Base-by-base conservation (phyloP, 37 sponge, comb jelly and placozoan species). In the Cladorhizidae sp. region DNA sequence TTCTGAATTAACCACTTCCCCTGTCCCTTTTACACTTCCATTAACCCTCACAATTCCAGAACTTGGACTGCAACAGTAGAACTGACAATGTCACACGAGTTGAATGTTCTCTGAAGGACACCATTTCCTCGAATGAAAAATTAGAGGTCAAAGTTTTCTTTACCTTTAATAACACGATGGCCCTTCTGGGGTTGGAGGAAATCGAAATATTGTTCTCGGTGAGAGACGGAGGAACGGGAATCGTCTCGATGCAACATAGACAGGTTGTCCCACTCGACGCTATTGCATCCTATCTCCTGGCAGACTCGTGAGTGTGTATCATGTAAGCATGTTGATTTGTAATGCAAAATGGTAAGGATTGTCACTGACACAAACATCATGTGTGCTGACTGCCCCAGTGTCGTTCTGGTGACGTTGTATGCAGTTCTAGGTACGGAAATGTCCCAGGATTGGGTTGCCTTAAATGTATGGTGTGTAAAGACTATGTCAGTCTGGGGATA, bases 61-160 rank as follows among this genome's bases (percentile, higher is more conserved):
- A 12, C 9, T 45, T 45, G 49, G 8, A 45, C 8, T 45, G 49
- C 49, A 45, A 45, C 49, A 5, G 49, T 12, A 45, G 49, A 45
- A 45, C n/a, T 31, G 68, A 29, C 38, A 18, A 35, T 25, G 31
- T 1, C n/a, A 43, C 72, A 7, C 3, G 45, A 21, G 21, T 59
- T 40, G 77, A 76, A 43, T 76, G 77, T 61, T 15, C 18, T 20
- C 63, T 76, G 15, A 8, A 28, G 2, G 57, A 76, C 42, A 59
- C 42, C 1, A 58, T 42, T 7, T 64, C 18, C 15, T 55, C 77
- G 6, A 29, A 56, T 1, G 26, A 39, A 32, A 76, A 40, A 36
- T 26, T 39, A 0, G 8, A 55, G 3, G 9, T 59, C 1, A 6
- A 36, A 43, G 12, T 69, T 9, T 80, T 3, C 28, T 80, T 80